A percentile compares a stretch with the other conserved stretches of the same genome.
Conservation (phyloP, 2,888 invertebrate species). For the Lepidonotus clava region DNA sequence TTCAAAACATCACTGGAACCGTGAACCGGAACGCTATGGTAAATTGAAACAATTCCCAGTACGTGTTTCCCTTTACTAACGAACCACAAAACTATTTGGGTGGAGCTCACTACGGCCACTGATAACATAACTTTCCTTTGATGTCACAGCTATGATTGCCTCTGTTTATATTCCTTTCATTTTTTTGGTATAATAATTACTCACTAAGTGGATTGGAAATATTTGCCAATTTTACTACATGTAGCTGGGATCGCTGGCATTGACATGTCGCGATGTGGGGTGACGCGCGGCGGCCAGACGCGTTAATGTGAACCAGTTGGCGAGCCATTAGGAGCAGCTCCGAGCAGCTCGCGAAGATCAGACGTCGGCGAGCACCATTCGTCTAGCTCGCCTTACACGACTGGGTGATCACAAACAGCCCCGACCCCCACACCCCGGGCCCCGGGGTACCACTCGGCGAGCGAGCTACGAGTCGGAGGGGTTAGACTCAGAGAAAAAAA, state of each 20-base stretch:
- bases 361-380: constrained; percentile 12
- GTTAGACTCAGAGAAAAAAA: not conserved
- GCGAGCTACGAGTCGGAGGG: not conserved
- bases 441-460: not conserved
- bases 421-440: constrained; percentile 1
- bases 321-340: not conserved
- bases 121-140: too few relatives aligned
- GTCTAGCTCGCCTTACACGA: constrained; percentile 45
- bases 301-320: constrained; percentile 23
- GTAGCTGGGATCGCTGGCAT: too few relatives aligned
- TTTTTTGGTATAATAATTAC: too few relatives aligned
- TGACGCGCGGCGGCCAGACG: not conserved
- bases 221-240: constrained; percentile 11
- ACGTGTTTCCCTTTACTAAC: too few relatives aligned
- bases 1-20: too few relatives aligned
- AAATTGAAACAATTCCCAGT: too few relatives aligned
- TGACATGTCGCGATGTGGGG: not conserved
- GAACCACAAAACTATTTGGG: too few relatives aligned
- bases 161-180: too few relatives aligned
- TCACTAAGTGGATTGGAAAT: too few relatives aligned
- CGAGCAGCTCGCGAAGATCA: constrained; percentile 2
- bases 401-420: constrained; percentile 38
- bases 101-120: too few relatives aligned
- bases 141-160: too few relatives aligned
- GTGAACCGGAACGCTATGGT: too few relatives aligned